A percentile compares a stretch with the other conserved stretches of the same genome.
phyloP scores from a whole-genome alignment of 2,888 invertebrate genomes.

The Amiota communis region DNA sequence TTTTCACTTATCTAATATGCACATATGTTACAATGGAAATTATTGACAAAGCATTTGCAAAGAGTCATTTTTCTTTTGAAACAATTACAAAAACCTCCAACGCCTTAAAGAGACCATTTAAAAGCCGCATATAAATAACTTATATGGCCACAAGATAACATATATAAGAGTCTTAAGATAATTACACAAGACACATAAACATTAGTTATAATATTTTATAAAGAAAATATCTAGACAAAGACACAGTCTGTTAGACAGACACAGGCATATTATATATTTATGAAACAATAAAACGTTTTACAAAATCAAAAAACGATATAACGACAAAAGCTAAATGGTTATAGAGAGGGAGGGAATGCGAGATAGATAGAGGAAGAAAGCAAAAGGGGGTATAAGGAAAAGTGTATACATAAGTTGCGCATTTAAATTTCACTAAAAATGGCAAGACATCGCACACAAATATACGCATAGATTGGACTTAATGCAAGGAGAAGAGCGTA shows the following conservation, averaged over 20 bases:
- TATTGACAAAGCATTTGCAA: no score
- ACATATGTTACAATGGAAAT: no score
- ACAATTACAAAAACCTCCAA: background rate
- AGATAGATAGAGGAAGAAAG: background rate
- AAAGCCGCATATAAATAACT: background rate
- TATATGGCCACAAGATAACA: constrained; percentile 35
- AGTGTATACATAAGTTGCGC: background rate
- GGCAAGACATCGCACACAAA: background rate
- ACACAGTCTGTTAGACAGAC: no score
- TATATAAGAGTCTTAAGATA: constrained; percentile 54
- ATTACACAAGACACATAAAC: constrained; percentile 43
- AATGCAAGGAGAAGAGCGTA: background rate
- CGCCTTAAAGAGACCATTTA: no score
- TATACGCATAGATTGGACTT: background rate
- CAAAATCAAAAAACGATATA: constrained; percentile 24
- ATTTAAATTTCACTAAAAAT: constrained; percentile 21
- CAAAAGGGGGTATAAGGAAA: background rate
- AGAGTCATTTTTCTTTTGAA: background rate
- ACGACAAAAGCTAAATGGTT: constrained; percentile 38
- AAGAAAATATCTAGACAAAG: no score
- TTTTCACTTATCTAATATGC: no score
- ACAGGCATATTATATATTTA: constrained; percentile 61
- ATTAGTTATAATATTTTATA: no score
- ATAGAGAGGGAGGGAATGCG: no score
- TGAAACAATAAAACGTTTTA: constrained; percentile 63